Percentiles rank a stretch among this genome's conserved stretches.
These are phyloP conservation scores for Hybognathus amarus DNA, from an alignment of 2,797 vertebrate species.

Conservation along the genomic window DNA sequence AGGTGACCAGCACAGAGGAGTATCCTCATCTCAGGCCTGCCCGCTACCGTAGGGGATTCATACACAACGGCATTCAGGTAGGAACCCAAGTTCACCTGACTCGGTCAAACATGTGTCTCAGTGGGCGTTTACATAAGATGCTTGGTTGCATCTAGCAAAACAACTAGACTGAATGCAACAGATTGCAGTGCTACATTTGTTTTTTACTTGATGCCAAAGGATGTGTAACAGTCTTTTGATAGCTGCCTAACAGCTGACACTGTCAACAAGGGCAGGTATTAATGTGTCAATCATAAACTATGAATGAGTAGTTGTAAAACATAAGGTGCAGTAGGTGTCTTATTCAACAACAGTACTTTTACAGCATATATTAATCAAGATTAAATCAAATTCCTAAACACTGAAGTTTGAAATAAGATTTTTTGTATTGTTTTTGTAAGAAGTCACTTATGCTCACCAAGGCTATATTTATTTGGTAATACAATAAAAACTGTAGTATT, in stretches of 20 bases:
- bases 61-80: slow-evolving; percentile 92
- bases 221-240: not conserved
- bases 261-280: not conserved
- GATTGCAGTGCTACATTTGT: not conserved
- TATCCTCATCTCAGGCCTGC: slow-evolving; percentile 95
- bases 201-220: not conserved
- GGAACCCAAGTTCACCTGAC: not conserved
- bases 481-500: not conserved
- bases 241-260: not conserved
- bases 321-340: not conserved
- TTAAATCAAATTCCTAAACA: not conserved
- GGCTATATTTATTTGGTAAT: not conserved
- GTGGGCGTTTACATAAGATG: not conserved
- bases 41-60: slow-evolving; percentile 92
- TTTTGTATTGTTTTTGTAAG: not conserved
- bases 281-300: not conserved
- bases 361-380: not conserved
- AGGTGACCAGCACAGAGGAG: slow-evolving; percentile 96
- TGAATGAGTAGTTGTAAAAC: not conserved
- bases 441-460: not conserved
- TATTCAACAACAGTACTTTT: not conserved
- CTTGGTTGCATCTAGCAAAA: not conserved
- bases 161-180: not conserved
- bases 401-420: not conserved
- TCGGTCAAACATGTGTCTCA: not conserved